phyloP scores from a whole-genome alignment of 1,140 invertebrate species.

The Pomacea maculata region DNA sequence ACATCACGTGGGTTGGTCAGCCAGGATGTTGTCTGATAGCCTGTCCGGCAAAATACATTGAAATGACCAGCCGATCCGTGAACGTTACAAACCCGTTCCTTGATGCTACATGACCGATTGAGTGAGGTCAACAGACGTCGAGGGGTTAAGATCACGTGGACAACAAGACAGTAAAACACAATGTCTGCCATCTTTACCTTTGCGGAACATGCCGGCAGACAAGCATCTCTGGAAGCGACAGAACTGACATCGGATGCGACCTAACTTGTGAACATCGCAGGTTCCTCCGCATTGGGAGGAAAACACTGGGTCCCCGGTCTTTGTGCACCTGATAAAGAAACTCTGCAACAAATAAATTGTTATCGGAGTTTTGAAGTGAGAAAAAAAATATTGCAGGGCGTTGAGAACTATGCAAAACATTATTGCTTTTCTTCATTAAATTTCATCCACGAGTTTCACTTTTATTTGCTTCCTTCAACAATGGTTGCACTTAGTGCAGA shows the following conservation, averaged over 20 bases:
- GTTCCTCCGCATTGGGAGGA: conserved; percentile 52
- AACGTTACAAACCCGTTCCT: too few species aligned
- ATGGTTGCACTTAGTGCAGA: neutral
- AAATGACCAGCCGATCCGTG: too few species aligned
- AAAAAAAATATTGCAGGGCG: too few species aligned
- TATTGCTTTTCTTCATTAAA: neutral
- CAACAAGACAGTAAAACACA: too few species aligned
- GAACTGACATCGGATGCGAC: conserved; percentile 98
- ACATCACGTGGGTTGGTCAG: too few species aligned
- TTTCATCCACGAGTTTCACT: neutral
- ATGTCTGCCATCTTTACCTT: conserved; percentile 78
- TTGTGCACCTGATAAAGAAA: conserved; percentile 61
- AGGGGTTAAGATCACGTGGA: too few species aligned
- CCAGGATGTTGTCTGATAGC: too few species aligned
- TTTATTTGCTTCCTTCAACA: neutral
- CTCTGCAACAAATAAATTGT: conserved; percentile 45
- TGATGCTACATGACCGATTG: too few species aligned
- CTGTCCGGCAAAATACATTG: too few species aligned
- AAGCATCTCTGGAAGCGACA: conserved; percentile 99
- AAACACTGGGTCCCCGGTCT: conserved; percentile 49
- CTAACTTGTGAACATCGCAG: conserved; percentile 53
- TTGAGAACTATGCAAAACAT: too few species aligned
- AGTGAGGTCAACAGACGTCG: too few species aligned
- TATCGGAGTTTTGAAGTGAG: too few species aligned
- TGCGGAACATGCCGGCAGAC: conserved; percentile 97